Base-by-base conservation (phyloP, 2,113 vertebrate species). In the Spea multiplicata region DNA sequence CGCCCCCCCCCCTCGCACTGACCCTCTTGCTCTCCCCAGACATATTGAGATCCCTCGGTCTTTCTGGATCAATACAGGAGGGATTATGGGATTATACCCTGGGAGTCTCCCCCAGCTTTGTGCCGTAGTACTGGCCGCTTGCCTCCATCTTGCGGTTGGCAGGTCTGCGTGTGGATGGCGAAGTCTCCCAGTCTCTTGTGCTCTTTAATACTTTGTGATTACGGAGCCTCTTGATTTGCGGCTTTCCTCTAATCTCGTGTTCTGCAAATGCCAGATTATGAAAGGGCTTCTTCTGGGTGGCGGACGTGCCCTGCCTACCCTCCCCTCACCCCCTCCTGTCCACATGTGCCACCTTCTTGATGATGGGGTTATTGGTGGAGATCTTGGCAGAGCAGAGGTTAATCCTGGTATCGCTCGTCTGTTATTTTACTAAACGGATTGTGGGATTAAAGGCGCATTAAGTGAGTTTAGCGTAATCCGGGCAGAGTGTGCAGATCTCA, bases 241-340 rank as follows among this genome's bases (percentile, higher is more conserved):
- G 77, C 73, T 80, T 80, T 73, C 50, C 48, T 67, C 49, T 80
- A 73, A 80, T 80, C 77, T 49, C 12, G 7, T 76, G 74, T 50
- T 55, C 62, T 57, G 44, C 30, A 76, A 76, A 68, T 8, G 6
- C 44, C 65, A 48, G 52, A 69, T 76, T 76, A 59, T 12, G 2
- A 59, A 59, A 59, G 8, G 4, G 12, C 55, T 59, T 59, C 9
- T 13, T 59, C 55, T 59, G 10, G 10, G 8, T 30, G 55, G 6
- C 9, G 14, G 55, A 59, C 10, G 14, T 4, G 30, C 30, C 30
- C 30, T 2, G 2, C 30, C 1, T 30, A 30, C 14, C 14, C 55
- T 59, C 9, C 4, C 55, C 4, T 9, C 55, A 59, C 55, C 55
- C 55, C 4, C 14, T 59, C 55, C 55, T 2, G 14, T 9, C 55